Evolutionary conservation across 2,797 vertebrate genomes (phyloP).

Genomic region (Kryptopterus vitreolus): DNA sequence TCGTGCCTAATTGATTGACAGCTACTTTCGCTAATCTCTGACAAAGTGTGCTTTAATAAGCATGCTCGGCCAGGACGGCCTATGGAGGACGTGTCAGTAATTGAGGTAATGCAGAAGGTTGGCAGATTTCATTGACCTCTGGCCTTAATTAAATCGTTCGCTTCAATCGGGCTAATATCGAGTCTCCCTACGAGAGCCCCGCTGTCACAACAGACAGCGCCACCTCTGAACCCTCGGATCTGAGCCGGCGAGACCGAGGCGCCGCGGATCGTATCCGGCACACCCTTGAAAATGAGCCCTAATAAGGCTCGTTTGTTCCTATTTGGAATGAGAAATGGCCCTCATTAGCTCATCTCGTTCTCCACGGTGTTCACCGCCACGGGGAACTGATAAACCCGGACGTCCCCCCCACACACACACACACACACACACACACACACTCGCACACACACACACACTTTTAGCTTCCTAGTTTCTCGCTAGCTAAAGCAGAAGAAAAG

Average conservation of each 20-base stretch:
- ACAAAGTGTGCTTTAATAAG: conserved; percentile 76
- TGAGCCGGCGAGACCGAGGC: conserved; percentile 75
- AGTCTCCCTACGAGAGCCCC: conserved; percentile 73
- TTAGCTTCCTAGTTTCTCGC: conserved; percentile 29
- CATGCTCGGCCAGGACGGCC: conserved; percentile 80
- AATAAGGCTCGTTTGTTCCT: conserved; percentile 59
- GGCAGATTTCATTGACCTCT: conserved; percentile 57
- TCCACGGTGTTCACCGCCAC: conserved; percentile 26
- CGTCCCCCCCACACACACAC: too few relatives aligned
- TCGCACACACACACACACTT: too few relatives aligned
- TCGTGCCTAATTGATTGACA: conserved; percentile 54
- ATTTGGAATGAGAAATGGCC: conserved; percentile 54
- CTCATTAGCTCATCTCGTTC: conserved; percentile 49
- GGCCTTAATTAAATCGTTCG: conserved; percentile 59
- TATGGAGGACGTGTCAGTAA: conserved; percentile 72
- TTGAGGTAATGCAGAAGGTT: conserved; percentile 60
- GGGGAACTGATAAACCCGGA: conserved; percentile 31
- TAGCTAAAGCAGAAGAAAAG: neutral
- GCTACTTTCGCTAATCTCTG: conserved; percentile 59
- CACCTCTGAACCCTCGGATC: conserved; percentile 77
- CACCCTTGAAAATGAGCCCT: conserved; percentile 58
- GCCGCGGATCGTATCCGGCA: conserved; percentile 52
- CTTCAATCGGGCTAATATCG: conserved; percentile 82
- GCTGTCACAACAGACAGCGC: conserved; percentile 75
- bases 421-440: too few relatives aligned